These are phyloP conservation scores for Epizoanthus rinbou DNA, from an alignment of 92 coral and sea anemone genomes.

Conservation along the genomic window DNA sequence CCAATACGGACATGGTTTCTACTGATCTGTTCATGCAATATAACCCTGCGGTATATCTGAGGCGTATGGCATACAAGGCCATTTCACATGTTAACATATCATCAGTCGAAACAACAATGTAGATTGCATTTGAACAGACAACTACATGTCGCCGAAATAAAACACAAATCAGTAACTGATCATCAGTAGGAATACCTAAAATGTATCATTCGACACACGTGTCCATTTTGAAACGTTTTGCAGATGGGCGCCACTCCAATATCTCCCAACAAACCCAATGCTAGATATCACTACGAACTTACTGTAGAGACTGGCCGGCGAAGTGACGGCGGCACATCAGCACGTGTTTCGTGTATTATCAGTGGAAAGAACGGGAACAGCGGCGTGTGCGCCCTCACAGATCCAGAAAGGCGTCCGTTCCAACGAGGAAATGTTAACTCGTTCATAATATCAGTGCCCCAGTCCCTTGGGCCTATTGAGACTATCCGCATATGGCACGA, in stretches of 20 bases:
- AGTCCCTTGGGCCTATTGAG: conserved; percentile 56
- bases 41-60: no score
- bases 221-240: neutral
- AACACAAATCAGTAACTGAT: no score
- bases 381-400: conserved; percentile 57
- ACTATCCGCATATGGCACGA: conserved; percentile 79
- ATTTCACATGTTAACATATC: neutral
- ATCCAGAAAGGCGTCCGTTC: conserved; percentile 54
- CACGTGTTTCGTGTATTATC: conserved; percentile 71
- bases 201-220: neutral
- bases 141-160: no score
- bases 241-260: conserved; percentile 68
- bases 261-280: conserved; percentile 46
- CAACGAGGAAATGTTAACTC: conserved; percentile 70
- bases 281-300: conserved; percentile 59
- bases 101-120: neutral
- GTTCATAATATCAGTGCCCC: conserved; percentile 61
- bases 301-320: conserved; percentile 76
- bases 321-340: conserved; percentile 61
- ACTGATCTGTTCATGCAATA: no score
- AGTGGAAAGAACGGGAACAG: conserved; percentile 54
- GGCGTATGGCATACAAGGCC: no score
- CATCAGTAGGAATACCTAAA: no score
- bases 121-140: no score
- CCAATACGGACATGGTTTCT: no score